These are phyloP conservation scores for Thecocarcelia acutangulata DNA, from an alignment of 2,888 invertebrate genomes.

Conservation along the genomic window DNA sequence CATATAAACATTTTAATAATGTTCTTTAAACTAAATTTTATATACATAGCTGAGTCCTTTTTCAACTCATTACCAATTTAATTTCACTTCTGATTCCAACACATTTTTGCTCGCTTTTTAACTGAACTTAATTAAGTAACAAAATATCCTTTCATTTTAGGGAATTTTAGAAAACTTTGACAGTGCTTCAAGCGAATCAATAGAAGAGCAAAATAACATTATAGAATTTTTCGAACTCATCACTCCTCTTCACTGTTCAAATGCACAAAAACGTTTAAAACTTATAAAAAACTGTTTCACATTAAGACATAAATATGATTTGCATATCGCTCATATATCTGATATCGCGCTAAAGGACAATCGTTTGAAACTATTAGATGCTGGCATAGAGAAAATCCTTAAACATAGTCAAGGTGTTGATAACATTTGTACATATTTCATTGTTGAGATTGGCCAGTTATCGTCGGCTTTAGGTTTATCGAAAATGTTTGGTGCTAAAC, in stretches of 20 bases:
- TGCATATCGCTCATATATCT: constrained; percentile 70
- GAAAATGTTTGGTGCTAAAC: constrained; percentile 74
- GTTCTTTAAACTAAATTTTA: no score
- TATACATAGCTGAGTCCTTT: no score
- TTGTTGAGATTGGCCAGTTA: constrained; percentile 75
- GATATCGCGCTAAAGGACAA: constrained; percentile 72
- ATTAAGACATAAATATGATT: constrained; percentile 73
- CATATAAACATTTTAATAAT: no score
- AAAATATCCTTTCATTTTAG: no score
- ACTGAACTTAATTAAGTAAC: no score
- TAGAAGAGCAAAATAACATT: constrained; percentile 73
- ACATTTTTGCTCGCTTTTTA: no score
- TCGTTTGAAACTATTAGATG: constrained; percentile 73
- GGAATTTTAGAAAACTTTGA: constrained; percentile 73
- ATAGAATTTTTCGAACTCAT: constrained; percentile 78
- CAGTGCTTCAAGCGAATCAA: constrained; percentile 61
- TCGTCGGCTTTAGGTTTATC: constrained; percentile 74
- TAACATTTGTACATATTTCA: constrained; percentile 75
- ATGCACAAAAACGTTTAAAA: constrained; percentile 72
- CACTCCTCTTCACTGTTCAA: constrained; percentile 69
- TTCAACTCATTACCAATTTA: no score
- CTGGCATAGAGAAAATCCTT: constrained; percentile 75
- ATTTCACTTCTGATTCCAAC: no score
- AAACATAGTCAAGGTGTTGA: constrained; percentile 72
- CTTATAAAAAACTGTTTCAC: constrained; percentile 75